Evolutionary conservation across 2,113 vertebrate species (phyloP).

Genomic region (Lepisosteus osseus): DNA sequence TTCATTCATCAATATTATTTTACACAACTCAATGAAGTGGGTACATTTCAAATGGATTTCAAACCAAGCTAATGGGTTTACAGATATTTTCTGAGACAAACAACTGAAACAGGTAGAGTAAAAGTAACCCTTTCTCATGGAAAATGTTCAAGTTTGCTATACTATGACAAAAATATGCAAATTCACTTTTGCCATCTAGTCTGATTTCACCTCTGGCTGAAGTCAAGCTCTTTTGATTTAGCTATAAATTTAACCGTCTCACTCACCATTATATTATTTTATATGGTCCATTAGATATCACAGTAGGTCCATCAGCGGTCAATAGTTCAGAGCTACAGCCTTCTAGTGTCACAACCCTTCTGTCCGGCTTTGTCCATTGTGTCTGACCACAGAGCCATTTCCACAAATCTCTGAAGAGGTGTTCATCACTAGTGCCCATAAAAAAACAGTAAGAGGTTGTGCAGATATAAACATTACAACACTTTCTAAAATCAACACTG

Average conservation of each 20-base stretch:
- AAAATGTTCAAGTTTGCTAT: no score
- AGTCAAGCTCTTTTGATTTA: not conserved
- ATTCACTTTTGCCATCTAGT: no score
- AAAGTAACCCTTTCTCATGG: no score
- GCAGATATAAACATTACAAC: not conserved
- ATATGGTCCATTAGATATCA: not conserved
- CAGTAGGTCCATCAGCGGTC: not conserved
- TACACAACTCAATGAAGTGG: no score
- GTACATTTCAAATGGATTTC: no score
- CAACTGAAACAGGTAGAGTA: no score
- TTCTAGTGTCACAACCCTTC: not conserved
- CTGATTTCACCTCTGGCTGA: no score
- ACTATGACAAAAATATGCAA: no score
- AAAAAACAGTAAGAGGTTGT: not conserved
- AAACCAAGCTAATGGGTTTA: no score
- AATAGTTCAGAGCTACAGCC: not conserved
- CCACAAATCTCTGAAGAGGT: not conserved
- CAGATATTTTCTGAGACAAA: no score
- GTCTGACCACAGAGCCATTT: not conserved
- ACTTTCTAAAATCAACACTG: not conserved
- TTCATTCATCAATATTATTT: no score
- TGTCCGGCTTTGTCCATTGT: not conserved
- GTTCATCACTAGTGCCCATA: not conserved
- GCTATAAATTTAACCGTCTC: not conserved
- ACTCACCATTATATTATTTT: not conserved